Percentiles rank a stretch among this genome's conserved stretches.
These are phyloP conservation scores for Pristionchus fissidentatus DNA, from an alignment of 2,888 invertebrate species.

Conservation along the genomic window DNA sequence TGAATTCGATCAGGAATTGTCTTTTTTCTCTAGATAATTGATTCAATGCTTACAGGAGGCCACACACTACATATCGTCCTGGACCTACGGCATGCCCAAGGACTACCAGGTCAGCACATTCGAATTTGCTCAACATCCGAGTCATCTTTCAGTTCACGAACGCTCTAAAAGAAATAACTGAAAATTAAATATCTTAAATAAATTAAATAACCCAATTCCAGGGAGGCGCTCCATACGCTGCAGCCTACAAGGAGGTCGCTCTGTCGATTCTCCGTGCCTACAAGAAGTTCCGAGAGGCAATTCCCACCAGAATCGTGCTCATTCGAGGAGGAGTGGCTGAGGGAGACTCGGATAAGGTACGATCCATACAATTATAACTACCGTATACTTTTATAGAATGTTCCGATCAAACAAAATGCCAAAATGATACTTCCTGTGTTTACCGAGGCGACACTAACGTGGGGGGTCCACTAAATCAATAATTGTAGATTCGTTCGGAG, in stretches of 20 bases:
- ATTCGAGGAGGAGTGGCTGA: constrained; percentile 40
- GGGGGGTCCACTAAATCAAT: not conserved
- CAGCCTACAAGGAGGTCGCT: constrained; percentile 1
- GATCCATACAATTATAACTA: too few relatives aligned
- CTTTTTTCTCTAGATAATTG: not conserved
- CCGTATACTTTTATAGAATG: too few relatives aligned
- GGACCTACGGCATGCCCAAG: constrained; percentile 2
- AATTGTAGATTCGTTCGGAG: not conserved
- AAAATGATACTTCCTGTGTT: too few relatives aligned
- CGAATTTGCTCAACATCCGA: too few relatives aligned
- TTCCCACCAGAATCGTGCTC: not conserved
- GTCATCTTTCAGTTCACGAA: too few relatives aligned
- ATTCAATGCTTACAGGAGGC: not conserved
- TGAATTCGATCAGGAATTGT: not conserved
- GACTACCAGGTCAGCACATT: not conserved
- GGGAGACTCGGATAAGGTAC: constrained; percentile 41
- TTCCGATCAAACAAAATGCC: too few relatives aligned
- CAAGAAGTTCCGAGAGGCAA: not conserved
- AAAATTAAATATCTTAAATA: too few relatives aligned
- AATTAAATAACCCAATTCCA: too few relatives aligned
- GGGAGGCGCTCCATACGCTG: not conserved
- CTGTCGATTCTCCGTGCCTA: not conserved
- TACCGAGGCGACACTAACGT: too few relatives aligned
- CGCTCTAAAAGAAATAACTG: too few relatives aligned
- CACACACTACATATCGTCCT: not conserved